Percentiles rank a stretch among this genome's conserved stretches.
Evolutionary conservation across 2,888 invertebrate genomes (phyloP).

Genomic region (Lapara coniferarum): DNA sequence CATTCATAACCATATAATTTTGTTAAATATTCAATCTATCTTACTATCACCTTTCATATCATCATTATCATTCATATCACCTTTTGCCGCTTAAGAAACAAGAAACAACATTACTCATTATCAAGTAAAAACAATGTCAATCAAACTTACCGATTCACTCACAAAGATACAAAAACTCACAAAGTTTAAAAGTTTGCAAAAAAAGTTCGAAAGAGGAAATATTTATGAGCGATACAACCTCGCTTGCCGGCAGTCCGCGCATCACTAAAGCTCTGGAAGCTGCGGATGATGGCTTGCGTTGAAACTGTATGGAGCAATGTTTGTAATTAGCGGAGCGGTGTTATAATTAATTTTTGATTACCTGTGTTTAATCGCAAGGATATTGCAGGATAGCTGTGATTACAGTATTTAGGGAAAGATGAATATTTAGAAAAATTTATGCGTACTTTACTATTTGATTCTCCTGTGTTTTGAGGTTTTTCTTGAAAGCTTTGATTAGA

Average conservation of each 20-base stretch:
- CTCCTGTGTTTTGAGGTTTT: too few relatives aligned
- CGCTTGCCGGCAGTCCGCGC: conserved; percentile 46
- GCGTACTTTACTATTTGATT: too few relatives aligned
- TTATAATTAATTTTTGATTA: conserved; percentile 29
- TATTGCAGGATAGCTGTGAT: too few relatives aligned
- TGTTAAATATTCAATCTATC: too few relatives aligned
- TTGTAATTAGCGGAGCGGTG: conserved; percentile 39
- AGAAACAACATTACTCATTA: neutral
- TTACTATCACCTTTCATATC: too few relatives aligned
- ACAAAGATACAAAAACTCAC: conserved; percentile 30
- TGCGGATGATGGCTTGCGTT: conserved; percentile 64
- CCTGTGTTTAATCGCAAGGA: neutral
- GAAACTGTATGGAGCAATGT: conserved; percentile 50
- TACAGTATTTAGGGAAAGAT: too few relatives aligned
- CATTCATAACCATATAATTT: too few relatives aligned
- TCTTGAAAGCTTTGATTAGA: too few relatives aligned
- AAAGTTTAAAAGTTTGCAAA: conserved; percentile 45
- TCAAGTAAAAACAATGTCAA: neutral
- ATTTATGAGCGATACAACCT: conserved; percentile 45
- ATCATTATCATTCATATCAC: too few relatives aligned
- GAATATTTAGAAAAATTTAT: too few relatives aligned
- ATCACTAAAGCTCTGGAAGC: conserved; percentile 56
- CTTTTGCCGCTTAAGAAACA: too few relatives aligned
- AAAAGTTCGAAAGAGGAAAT: conserved; percentile 56
- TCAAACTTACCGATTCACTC: neutral